These are phyloP conservation scores for Perithous albicinctus DNA, from an alignment of 2,888 invertebrate species.

Conservation along the genomic window DNA sequence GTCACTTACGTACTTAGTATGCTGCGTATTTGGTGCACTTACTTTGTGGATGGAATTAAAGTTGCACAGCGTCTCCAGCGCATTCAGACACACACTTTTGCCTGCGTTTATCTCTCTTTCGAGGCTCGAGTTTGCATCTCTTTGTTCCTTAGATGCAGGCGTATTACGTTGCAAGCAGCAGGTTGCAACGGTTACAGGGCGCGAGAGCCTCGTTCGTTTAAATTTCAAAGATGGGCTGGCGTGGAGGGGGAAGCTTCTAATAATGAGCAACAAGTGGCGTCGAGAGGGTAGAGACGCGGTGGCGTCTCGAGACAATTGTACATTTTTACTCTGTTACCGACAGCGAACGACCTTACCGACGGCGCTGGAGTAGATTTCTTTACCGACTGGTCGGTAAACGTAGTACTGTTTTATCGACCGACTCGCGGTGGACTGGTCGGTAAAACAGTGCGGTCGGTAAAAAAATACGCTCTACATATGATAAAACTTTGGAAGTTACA, in stretches of 20 bases:
- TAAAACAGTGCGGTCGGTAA: too few relatives aligned
- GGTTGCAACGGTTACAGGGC: conserved; percentile 22
- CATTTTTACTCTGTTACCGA: too few relatives aligned
- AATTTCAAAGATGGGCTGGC: conserved; percentile 30
- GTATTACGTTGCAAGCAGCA: conserved; percentile 5
- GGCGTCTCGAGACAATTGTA: too few relatives aligned
- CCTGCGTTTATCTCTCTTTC: background rate
- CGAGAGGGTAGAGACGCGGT: too few relatives aligned
- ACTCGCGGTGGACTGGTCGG: too few relatives aligned
- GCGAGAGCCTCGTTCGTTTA: conserved; percentile 19
- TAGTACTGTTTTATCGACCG: too few relatives aligned
- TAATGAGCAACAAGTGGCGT: too few relatives aligned
- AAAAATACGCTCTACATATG: too few relatives aligned
- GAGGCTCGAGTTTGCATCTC: background rate
- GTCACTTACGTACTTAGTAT: background rate
- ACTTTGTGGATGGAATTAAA: background rate
- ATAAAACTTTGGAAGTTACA: too few relatives aligned
- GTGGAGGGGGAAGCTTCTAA: background rate
- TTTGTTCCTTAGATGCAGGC: background rate
- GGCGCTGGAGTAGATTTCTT: too few relatives aligned
- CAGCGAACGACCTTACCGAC: too few relatives aligned
- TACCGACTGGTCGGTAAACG: too few relatives aligned
- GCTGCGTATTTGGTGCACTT: background rate
- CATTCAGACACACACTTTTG: background rate
- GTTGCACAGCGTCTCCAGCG: background rate